phyloP scores from a whole-genome alignment of 2,113 vertebrate species.

The Scartelaos histophorus region DNA sequence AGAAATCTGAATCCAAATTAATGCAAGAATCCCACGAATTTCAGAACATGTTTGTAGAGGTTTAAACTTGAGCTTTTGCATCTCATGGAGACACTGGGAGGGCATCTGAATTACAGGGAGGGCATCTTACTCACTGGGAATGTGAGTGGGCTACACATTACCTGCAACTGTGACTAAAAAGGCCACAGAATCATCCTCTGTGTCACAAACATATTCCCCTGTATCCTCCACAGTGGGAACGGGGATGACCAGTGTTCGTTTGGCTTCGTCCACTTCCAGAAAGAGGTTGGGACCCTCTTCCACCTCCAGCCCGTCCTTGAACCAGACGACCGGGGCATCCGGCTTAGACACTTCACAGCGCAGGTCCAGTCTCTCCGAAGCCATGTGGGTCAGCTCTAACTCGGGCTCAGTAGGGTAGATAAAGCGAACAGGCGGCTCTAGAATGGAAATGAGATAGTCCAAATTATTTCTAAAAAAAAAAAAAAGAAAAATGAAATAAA shows the following conservation, averaged over 20 bases:
- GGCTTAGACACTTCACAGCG: slow-evolving; percentile 82
- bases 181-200: slow-evolving; percentile 80
- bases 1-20: too few relatives aligned
- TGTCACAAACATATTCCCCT: slow-evolving; percentile 86
- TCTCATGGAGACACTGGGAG: too few relatives aligned
- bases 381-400: slow-evolving; percentile 62
- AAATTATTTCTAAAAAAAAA: background rate
- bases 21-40: too few relatives aligned
- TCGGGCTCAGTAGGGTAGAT: slow-evolving; percentile 72
- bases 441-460: background rate
- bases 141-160: slow-evolving; percentile 30
- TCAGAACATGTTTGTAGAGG: too few relatives aligned
- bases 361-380: slow-evolving; percentile 80
- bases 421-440: slow-evolving; percentile 83
- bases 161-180: slow-evolving; percentile 85
- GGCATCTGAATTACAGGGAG: too few relatives aligned
- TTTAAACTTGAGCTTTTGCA: too few relatives aligned
- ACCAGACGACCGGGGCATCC: slow-evolving; percentile 78
- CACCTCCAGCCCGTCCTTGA: slow-evolving; percentile 83
- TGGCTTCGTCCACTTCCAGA: slow-evolving; percentile 76
- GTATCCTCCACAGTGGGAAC: slow-evolving; percentile 62
- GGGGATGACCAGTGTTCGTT: slow-evolving; percentile 78
- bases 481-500: too few relatives aligned
- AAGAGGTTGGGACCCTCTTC: slow-evolving; percentile 66
- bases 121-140: too few relatives aligned